These are phyloP conservation scores for Natator depressus DNA, from an alignment of 2,113 vertebrate genomes.

Conservation along the genomic window DNA sequence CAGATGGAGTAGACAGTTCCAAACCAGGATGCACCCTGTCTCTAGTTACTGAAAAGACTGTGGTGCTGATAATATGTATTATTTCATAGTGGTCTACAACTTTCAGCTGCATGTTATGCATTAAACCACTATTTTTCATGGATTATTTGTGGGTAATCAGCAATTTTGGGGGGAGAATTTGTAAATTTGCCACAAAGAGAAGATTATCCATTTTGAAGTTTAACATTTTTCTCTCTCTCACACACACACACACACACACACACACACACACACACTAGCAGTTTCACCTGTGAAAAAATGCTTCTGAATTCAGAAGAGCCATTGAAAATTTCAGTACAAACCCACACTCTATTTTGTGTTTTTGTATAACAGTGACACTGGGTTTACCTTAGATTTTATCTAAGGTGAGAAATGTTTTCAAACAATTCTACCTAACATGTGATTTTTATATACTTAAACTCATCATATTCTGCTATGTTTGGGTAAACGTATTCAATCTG, in stretches of 20 bases:
- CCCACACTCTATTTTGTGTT: not conserved
- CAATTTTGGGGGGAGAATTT: not conserved
- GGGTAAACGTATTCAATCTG: not conserved
- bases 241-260: too few relatives aligned
- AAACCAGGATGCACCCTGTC: not conserved
- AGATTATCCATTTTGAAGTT: not conserved
- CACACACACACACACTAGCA: not conserved
- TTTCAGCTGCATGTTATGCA: too few relatives aligned
- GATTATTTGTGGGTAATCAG: conserved; percentile 2
- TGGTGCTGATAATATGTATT: too few relatives aligned
- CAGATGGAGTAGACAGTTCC: not conserved
- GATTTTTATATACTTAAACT: not conserved
- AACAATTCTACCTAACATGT: not conserved
- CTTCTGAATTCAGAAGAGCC: not conserved
- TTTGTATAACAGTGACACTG: not conserved
- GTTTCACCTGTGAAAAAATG: not conserved
- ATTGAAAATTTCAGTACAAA: not conserved
- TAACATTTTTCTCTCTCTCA: not conserved
- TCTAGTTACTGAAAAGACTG: not conserved
- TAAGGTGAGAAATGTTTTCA: not conserved
- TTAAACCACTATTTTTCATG: conserved; percentile 3
- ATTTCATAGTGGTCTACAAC: too few relatives aligned
- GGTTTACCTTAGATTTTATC: not conserved
- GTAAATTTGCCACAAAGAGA: not conserved
- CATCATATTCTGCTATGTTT: not conserved